Evolutionary conservation across 2,797 vertebrate genomes (phyloP), one percentile per base, ranked within the genome.

Genomic region (Acropternis orthonyx): DNA sequence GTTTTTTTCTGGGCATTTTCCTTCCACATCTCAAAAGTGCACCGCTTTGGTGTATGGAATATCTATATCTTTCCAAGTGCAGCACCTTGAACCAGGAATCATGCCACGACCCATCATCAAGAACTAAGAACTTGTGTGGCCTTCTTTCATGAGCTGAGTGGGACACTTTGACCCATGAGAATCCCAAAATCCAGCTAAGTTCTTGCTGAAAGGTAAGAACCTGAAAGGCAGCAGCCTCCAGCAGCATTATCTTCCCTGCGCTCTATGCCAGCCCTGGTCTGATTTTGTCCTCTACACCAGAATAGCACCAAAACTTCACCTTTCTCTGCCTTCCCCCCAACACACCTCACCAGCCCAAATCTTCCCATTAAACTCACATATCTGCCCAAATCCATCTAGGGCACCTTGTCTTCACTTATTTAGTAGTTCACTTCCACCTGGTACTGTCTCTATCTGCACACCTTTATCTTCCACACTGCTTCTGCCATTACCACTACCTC

Each of bases 401-500:
- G 39, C 66, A 63, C 18, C 48, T 76, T 0, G 0, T 63, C 93
- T 91, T 85, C 81, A 71, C 92, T 92, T 82, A 80, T 95, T 96
- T 82, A 89, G 77, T 65, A 91, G 89, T 65, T 92, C 77, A 71
- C 88, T 94, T 96, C 75, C 65, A 91, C 72, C 74, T 91, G 56
- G 82, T 78, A 84, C 92, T 85, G 69, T 75, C 84, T 96, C 72
- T 94, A 34, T 85, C 78, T 34, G 43, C 48, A 75, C 82, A 96
- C 91, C 95, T 96, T 96, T 95, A 92, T 96, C 96, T 94, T 94
- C 87, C 91, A 92, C 87, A 51, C 81, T 87, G 93, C 89, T 95
- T 78, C 95, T 96, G 95, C 95, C 95, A 96, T 96, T 96, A 93
- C 95, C 89, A 89, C 95, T 96, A 95, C 91, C 87, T 96, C 96